Conservation (phyloP, 1,140 invertebrate species). For the Scylla paramamosain region DNA sequence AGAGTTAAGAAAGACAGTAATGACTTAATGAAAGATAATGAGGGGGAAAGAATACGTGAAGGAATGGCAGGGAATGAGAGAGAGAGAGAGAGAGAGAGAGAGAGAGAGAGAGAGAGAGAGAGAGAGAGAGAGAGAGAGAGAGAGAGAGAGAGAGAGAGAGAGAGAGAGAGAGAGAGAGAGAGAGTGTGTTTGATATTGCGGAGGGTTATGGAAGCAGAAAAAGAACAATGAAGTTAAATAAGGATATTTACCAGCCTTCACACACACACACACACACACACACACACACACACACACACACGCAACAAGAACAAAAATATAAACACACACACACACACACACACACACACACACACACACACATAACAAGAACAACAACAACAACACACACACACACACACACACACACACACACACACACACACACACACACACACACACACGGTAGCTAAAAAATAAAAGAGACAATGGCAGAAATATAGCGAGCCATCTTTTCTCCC, state of each 20-base stretch:
- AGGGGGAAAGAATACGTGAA: too few species aligned
- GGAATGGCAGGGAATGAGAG: too few species aligned
- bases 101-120: too few species aligned
- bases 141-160: too few species aligned
- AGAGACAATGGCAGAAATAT: background rate
- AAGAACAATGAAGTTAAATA: background rate
- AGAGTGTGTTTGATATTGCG: too few species aligned
- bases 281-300: background rate
- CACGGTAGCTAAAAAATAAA: background rate
- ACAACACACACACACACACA: background rate
- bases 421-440: constrained; percentile 8
- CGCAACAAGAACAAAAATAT: background rate
- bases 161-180: too few species aligned
- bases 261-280: background rate
- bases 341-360: background rate
- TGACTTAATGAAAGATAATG: too few species aligned
- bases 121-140: too few species aligned
- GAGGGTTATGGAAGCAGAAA: background rate
- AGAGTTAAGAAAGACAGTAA: too few species aligned
- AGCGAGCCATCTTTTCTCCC: background rate
- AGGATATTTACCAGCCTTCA: background rate
- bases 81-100: too few species aligned
- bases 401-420: constrained; percentile 3
- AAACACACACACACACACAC: background rate
- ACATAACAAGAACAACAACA: background rate